Evolutionary conservation across 2,797 vertebrate genomes (phyloP).

Genomic region (Chaetophractus vellerosus): DNA sequence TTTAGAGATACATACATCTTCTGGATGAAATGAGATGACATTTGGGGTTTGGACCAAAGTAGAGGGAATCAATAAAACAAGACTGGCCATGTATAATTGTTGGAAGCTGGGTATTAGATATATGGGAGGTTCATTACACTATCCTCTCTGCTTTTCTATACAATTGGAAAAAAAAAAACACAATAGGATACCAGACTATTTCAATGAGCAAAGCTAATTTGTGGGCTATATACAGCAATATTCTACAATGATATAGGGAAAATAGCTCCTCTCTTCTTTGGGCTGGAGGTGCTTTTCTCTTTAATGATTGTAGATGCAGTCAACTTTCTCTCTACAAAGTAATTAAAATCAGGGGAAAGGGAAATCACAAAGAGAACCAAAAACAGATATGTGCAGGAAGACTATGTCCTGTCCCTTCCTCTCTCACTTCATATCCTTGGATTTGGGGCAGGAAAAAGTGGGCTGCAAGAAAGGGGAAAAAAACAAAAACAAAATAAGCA

Average conservation of each 20-base stretch:
- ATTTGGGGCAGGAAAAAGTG: neutral
- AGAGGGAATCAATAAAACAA: neutral
- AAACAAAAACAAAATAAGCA: conserved; percentile 14
- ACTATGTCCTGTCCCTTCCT: neutral
- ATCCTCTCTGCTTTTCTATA: neutral
- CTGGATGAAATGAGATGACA: neutral
- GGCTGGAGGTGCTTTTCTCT: neutral
- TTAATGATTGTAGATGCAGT: neutral
- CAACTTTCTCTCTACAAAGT: neutral
- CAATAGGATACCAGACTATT: neutral
- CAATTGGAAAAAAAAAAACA: neutral
- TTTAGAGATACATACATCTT: neutral
- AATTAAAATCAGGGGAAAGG: neutral
- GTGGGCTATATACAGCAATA: neutral
- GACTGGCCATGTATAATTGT: neutral
- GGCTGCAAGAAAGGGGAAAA: neutral
- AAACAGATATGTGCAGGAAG: neutral
- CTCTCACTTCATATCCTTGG: neutral
- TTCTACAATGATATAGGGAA: neutral
- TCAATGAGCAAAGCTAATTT: conserved; percentile 1
- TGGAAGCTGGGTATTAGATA: neutral
- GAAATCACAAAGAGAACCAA: neutral
- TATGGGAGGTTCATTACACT: neutral
- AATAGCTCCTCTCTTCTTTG: neutral
- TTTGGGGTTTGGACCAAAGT: neutral